Conservation (phyloP, 1,140 invertebrate species). For the Linepithema humile region DNA sequence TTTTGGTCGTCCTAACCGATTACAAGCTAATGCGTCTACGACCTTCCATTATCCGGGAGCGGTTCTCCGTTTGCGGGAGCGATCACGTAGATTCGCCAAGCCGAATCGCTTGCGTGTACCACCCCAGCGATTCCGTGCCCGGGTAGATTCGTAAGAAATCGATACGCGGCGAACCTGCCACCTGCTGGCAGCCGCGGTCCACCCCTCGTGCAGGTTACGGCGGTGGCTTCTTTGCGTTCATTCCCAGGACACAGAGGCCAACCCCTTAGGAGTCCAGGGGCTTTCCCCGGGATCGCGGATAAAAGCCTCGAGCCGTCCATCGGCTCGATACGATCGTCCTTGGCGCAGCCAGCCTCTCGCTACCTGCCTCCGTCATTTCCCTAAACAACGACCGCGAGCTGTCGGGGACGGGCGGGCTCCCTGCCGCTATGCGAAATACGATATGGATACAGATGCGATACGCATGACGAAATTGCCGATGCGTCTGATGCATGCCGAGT, state of each 20-base stretch:
- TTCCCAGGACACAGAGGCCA: constrained; percentile 39
- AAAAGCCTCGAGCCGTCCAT: background rate
- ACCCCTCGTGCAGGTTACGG: constrained; percentile 66
- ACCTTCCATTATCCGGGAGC: background rate
- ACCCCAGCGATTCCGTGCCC: constrained; percentile 67
- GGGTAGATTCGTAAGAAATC: constrained; percentile 82
- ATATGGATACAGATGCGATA: background rate
- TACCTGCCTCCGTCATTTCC: constrained; percentile 3
- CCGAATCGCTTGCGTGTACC: constrained; percentile 37
- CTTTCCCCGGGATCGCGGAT: constrained; percentile 21
- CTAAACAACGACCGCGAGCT: constrained; percentile 8
- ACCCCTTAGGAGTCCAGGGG: constrained; percentile 6
- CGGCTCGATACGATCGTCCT: background rate
- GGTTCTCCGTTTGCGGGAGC: background rate
- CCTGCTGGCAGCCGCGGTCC: constrained; percentile 79
- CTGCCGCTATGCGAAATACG: background rate
- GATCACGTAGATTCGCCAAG: constrained; percentile 47
- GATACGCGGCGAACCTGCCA: constrained; percentile 80
- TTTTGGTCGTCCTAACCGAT: background rate
- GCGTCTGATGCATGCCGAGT: background rate
- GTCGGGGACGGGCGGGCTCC: background rate
- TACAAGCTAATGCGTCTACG: background rate
- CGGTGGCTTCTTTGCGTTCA: constrained; percentile 44
- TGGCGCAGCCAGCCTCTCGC: background rate
- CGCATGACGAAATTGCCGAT: background rate